Evolutionary conservation across 35 echinoderm and acorn worm species (phyloP), one percentile per base, ranked within the genome.

Genomic region (Amphiura filiformis): DNA sequence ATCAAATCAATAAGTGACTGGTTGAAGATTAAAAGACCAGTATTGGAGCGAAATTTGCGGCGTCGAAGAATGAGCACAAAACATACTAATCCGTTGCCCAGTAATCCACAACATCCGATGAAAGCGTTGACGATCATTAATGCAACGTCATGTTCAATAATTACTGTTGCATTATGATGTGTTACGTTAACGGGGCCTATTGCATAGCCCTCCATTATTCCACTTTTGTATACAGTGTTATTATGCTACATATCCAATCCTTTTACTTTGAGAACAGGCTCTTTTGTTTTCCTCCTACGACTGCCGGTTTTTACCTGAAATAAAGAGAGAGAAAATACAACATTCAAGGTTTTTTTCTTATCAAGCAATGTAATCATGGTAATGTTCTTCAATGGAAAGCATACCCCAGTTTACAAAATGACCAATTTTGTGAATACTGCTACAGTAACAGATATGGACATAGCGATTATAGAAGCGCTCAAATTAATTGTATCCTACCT

Each of bases 1-100:
- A 93, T 37, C 12, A 97, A 92, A 78, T 97, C 91, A 78, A 97
- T 93, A 28, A 97, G 38, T 1, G 95, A 92, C 33, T 97, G 95
- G 38, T 97, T 97, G 28, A 97, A 81, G 81, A 97, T 97, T 36
- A 97, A 65, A 1, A 94, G 56, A 82, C 90, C 93, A 14, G 95
- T 97, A 28, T 93, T 91, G 15, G 95, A 93, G 17, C 86, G 65
- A 57, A 97, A 97, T 36, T 81, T 65, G 23, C 78, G 87, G 1
- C 94, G 86, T 52, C 92, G 85, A 7, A 75, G 32, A 34, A 91
- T 80, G 39, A 97, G 93, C 56, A 97, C 95, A 38, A 91, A 77
- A 36, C 93, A 91, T 0, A 97, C 95, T 0, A 97, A 17, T 15
- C 88, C 65, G 44, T 97, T 97, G 38, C 95, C 95, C 0, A 91